These are phyloP conservation scores for Dichetophora obliterata DNA, from an alignment of 2,888 invertebrate species.

Conservation along the genomic window DNA sequence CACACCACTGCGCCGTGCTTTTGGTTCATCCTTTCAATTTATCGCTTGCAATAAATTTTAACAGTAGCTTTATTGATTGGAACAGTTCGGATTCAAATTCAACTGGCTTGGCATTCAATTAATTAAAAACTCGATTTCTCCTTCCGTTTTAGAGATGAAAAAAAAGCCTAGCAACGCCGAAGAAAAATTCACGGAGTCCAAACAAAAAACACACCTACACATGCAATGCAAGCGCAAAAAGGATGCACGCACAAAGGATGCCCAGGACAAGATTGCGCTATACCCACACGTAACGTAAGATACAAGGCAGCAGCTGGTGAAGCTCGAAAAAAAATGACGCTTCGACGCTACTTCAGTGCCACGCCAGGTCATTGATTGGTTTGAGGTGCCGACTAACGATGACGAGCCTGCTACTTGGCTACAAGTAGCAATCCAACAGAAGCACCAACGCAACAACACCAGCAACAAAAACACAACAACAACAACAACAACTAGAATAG, in stretches of 20 bases:
- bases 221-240: background rate
- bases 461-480: background rate
- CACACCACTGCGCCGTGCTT: background rate
- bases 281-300: no score
- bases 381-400: background rate
- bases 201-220: background rate
- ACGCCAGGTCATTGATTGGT: background rate
- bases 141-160: background rate
- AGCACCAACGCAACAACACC: background rate
- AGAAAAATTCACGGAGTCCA: background rate
- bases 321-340: no score
- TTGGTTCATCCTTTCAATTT: no score
- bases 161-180: background rate
- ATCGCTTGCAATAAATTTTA: no score
- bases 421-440: background rate
- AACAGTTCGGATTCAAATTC: background rate
- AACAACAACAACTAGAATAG: no score
- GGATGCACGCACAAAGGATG: background rate
- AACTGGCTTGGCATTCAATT: slow-evolving; percentile 20
- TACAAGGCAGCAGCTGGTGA: no score
- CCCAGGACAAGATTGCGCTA: background rate
- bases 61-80: background rate
- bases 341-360: background rate
- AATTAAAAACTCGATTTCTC: slow-evolving; percentile 14
- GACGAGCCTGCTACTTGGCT: background rate